Base-by-base conservation (phyloP, 2,113 vertebrate genomes). In the Phocoena sinus region DNA sequence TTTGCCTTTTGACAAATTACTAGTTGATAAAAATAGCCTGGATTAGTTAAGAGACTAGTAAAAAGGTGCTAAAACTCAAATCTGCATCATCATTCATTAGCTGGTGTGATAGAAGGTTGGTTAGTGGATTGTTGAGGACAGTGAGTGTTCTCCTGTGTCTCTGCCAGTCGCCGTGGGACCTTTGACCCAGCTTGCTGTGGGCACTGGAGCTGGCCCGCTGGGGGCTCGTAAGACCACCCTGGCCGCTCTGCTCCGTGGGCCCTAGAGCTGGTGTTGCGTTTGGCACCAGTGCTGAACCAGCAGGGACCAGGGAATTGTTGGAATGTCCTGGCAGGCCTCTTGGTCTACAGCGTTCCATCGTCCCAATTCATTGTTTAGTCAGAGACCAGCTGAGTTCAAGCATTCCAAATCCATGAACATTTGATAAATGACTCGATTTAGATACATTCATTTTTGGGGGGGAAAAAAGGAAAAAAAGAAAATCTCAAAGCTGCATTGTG, bases 181-280 rank as follows among this genome's bases (percentile, higher is more conserved):
- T 96, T 53, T 87, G 47, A 89, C 7, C 25, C 74, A 23, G 15
- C 4, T 38, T 82, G 53, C 77, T 14, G n/a, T 26, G 50, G 53
- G 53, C 12, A 1, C 21, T 26, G 53, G 0, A 21, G 12, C 33
- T 1, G 0, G 53, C 25, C 33, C 0, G 1, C 77, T 58, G n/a
- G n/a, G 21, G n/a, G 23, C 13, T 25, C 0, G 33, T 33, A 71
- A 14, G 60, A 23, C 6, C 68, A 71, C 6, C 50, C 68, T 31
- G 23, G 44, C 58, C 20, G 23, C 8, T 47, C 71, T 67, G 38
- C 53, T 92, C 18, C 6, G 80, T 71, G 47, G 33, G n/a, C 33
- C 20, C 0, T 77, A 12, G 62, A 87, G 21, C 53, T 60, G 53
- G 26, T 1, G 8, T 68, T 85, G 60, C 21, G 26, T 41, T 83